Conservation (phyloP, 2,797 vertebrate species). For the Anableps anableps region DNA sequence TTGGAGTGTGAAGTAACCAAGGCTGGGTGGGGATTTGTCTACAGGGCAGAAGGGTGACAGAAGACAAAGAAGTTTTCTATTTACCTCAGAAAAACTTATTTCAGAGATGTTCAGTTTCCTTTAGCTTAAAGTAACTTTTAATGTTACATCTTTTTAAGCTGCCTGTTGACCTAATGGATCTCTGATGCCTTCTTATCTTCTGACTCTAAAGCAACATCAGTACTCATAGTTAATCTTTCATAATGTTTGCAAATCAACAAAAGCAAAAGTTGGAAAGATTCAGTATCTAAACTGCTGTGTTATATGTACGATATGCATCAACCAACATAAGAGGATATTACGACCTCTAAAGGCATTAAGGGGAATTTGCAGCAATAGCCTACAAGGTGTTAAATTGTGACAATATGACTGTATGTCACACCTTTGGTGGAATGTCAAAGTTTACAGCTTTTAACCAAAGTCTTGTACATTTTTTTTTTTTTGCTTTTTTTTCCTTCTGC, state of each 20-base stretch:
- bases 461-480: background rate
- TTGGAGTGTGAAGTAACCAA: constrained; percentile 47
- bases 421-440: background rate
- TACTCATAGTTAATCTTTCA: background rate
- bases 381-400: background rate
- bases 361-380: background rate
- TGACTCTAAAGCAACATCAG: background rate
- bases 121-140: background rate
- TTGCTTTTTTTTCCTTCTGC: background rate
- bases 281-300: background rate
- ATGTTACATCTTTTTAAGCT: background rate
- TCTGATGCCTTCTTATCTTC: background rate
- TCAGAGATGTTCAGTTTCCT: background rate
- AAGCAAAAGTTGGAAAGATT: background rate
- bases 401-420: background rate
- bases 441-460: background rate
- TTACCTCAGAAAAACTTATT: constrained; percentile 3
- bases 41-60: background rate
- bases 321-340: background rate
- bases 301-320: background rate
- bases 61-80: constrained; percentile 25
- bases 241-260: background rate
- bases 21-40: background rate
- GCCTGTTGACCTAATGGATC: background rate
- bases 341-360: background rate